Base-by-base conservation (phyloP, 2,888 invertebrate species). In the Cosmopolites sordidus region DNA sequence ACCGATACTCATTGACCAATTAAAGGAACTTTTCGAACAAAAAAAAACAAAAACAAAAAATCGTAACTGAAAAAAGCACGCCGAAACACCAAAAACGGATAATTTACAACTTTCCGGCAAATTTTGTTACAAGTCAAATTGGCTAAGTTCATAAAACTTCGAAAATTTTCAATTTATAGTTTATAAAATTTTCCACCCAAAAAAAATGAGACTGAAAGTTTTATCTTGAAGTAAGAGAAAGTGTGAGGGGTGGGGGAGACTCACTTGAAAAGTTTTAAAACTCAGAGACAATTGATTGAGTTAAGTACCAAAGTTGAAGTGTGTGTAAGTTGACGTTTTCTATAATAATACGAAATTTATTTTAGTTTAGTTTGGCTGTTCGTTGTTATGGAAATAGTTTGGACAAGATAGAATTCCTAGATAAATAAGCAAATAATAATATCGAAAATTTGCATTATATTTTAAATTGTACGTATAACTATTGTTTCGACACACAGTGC, bases 271-370 rank as follows among this genome's bases (percentile, higher is more conserved):
- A 67, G 55, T 68, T 66, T 61, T 51, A 64, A 69, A 68, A 67
- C 69, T 64, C 62, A 39, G 51, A 12, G 63, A 49, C 66, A 67
- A 68, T 69, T 69, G 69, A 70, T 70, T 69, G 69, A 66, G 64
- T 66, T 65, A 58, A 64, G 63, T 66, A 65, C 66, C 63, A 64
- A 66, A 66, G 61, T 66, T 65, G 64, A 66, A 67, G 67, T 68
- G 64, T 66, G 68, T 64, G 51, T 47, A 48, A 55, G 51, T 55
- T 33, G 54, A 29, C 54, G 44, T 44, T 48, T 44, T 30, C 54
- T 53, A 42, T 43, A 22, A 53, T 43, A 33, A 33, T 33, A 45
- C 40, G 37, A 49, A 54, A 49, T 54, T 54, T 54, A 49, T 45
- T 54, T 54, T 49, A 54, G 18, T 48, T 42, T 33, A 45, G 37